These are phyloP conservation scores for Oncorhynchus masou DNA, from an alignment of 2,113 vertebrate species.

Conservation along the genomic window DNA sequence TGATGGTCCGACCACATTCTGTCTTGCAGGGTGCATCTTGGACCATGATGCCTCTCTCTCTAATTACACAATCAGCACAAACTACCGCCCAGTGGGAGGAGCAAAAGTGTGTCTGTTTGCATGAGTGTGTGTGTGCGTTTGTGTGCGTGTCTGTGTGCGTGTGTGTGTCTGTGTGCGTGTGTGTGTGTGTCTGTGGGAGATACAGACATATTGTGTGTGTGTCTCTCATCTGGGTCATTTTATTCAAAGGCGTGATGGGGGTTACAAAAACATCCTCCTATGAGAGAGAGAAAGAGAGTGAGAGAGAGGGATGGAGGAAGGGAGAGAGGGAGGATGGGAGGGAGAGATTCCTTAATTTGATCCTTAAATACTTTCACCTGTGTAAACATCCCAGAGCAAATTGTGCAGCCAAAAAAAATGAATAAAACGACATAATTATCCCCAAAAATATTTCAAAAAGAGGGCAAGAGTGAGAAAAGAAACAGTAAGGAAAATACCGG, in stretches of 20 bases:
- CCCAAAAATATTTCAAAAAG: neutral
- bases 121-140: neutral
- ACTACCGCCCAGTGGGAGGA: slow-evolving; percentile 20
- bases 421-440: neutral
- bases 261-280: slow-evolving; percentile 40
- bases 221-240: slow-evolving; percentile 63
- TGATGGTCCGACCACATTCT: no score
- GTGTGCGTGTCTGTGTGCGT: no score
- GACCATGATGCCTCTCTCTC: neutral
- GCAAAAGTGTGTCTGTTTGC: slow-evolving; percentile 5
- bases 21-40: neutral
- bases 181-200: no score
- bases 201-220: neutral
- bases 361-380: slow-evolving; percentile 50
- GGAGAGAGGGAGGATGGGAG: slow-evolving; percentile 2
- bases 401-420: neutral
- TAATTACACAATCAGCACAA: slow-evolving; percentile 44
- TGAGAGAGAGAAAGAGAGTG: slow-evolving; percentile 20
- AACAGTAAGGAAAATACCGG: neutral
- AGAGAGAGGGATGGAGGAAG: slow-evolving; percentile 3
- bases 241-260: slow-evolving; percentile 49
- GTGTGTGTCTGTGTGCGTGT: no score
- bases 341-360: slow-evolving; percentile 17
- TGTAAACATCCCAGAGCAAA: slow-evolving; percentile 25
- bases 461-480: neutral